A percentile compares a stretch with the other conserved stretches of the same genome.
These are phyloP conservation scores for Microctenopoma lineatum DNA, from an alignment of 2,797 vertebrate genomes.

Conservation along the genomic window DNA sequence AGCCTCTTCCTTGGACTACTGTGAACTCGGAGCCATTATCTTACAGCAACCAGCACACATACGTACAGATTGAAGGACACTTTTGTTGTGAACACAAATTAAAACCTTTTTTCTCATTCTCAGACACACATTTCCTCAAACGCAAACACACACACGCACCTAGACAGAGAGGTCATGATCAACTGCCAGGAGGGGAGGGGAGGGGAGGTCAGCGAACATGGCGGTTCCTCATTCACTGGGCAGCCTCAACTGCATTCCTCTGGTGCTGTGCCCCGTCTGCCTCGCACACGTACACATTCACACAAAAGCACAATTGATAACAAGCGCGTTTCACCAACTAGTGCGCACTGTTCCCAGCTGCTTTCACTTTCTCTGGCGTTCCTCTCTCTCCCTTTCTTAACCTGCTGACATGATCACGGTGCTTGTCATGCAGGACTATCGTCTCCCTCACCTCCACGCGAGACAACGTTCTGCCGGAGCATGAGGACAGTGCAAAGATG, in stretches of 20 bases:
- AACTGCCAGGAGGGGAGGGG: slow-evolving; percentile 48
- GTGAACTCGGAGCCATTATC: slow-evolving; percentile 60
- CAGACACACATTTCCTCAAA: slow-evolving; percentile 10
- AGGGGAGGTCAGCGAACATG: slow-evolving; percentile 72
- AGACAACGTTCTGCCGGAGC: slow-evolving; percentile 6
- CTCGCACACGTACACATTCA: slow-evolving; percentile 12
- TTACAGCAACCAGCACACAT: slow-evolving; percentile 46
- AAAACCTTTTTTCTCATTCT: slow-evolving; percentile 18
- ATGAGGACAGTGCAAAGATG: slow-evolving; percentile 22
- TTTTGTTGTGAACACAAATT: slow-evolving; percentile 1
- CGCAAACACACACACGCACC: slow-evolving; percentile 13
- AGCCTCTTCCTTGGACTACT: slow-evolving; percentile 61
- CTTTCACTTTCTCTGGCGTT: slow-evolving; percentile 74
- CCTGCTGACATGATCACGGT: slow-evolving; percentile 62
- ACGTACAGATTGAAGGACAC: slow-evolving; percentile 22
- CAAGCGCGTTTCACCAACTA: slow-evolving; percentile 67
- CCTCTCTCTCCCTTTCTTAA: slow-evolving; percentile 58
- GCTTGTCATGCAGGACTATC: slow-evolving; percentile 56
- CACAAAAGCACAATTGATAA: slow-evolving; percentile 50
- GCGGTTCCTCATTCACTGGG: slow-evolving; percentile 79
- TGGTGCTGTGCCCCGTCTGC: slow-evolving; percentile 65
- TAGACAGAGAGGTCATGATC: slow-evolving; percentile 51
- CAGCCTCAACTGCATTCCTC: slow-evolving; percentile 75
- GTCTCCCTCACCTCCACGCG: slow-evolving; percentile 34
- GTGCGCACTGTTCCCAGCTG: slow-evolving; percentile 62